phyloP scores from a whole-genome alignment of 2,888 invertebrate species.

The Phytoseiulus persimilis region DNA sequence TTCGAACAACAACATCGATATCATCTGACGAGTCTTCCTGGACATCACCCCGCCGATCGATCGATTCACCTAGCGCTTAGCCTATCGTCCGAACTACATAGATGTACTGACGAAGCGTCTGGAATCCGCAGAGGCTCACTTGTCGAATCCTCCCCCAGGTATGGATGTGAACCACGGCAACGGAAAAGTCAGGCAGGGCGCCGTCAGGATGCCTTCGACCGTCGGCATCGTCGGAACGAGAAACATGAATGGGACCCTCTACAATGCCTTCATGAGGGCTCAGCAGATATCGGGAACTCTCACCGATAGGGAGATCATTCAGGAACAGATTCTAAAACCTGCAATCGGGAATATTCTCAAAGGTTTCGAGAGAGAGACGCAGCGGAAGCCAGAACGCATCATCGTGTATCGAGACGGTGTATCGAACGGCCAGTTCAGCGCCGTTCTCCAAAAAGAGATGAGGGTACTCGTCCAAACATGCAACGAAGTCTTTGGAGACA shows the following conservation, averaged over 20 bases:
- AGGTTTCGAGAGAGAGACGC: slow-evolving; percentile 53
- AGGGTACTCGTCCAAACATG: slow-evolving; percentile 56
- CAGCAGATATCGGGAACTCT: slow-evolving; percentile 67
- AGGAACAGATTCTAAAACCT: background rate
- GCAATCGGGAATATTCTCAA: slow-evolving; percentile 58
- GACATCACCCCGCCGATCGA: too few species aligned
- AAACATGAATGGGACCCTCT: slow-evolving; percentile 47
- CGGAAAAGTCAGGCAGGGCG: background rate
- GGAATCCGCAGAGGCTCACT: too few species aligned
- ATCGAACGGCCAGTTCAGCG: slow-evolving; percentile 69
- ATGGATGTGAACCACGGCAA: slow-evolving; percentile 29
- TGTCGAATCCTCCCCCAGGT: background rate
- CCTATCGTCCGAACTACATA: too few species aligned
- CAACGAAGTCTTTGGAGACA: slow-evolving; percentile 51
- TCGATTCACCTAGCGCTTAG: too few species aligned
- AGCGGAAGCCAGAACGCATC: slow-evolving; percentile 57
- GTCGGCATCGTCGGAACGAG: slow-evolving; percentile 47
- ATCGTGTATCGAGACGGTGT: slow-evolving; percentile 72
- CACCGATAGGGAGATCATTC: slow-evolving; percentile 50
- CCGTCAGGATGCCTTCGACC: background rate
- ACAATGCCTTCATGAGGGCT: slow-evolving; percentile 62
- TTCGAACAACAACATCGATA: too few species aligned
- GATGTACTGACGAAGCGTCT: too few species aligned
- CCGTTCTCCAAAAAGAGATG: slow-evolving; percentile 45
- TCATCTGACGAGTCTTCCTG: too few species aligned